Evolutionary conservation across 2,113 vertebrate genomes (phyloP).

Genomic region (Sitta europaea): DNA sequence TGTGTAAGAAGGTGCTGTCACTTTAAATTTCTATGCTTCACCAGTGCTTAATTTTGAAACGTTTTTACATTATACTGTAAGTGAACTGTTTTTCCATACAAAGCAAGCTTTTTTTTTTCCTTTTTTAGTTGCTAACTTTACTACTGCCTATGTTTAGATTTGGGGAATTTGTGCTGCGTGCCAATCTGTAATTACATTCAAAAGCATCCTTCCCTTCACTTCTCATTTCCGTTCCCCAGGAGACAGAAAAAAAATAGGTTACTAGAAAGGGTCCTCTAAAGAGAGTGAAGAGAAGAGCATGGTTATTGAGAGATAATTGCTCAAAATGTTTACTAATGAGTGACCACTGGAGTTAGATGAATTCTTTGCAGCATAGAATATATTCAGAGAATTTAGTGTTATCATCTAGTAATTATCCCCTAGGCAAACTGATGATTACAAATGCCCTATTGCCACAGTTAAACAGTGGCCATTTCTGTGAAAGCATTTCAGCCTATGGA

Average conservation of each 20-base stretch:
- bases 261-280: conserved; percentile 62
- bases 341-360: conserved; percentile 18
- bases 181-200: conserved; percentile 67
- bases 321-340: conserved; percentile 63
- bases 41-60: conserved; percentile 27
- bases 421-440: neutral
- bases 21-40: conserved; percentile 57
- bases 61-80: conserved; percentile 32
- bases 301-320: conserved; percentile 61
- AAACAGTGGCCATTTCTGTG: neutral
- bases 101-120: conserved; percentile 39
- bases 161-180: conserved; percentile 56
- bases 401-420: neutral
- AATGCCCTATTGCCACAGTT: neutral
- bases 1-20: neutral
- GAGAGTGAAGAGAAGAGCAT: conserved; percentile 34
- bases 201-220: conserved; percentile 60
- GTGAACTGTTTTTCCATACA: conserved; percentile 24
- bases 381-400: conserved; percentile 26
- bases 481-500: neutral
- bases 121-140: conserved; percentile 66
- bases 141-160: conserved; percentile 68
- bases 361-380: neutral
- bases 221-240: conserved; percentile 60
- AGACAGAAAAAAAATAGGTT: conserved; percentile 66